A percentile compares a stretch with the other conserved stretches of the same genome.
phyloP scores from a whole-genome alignment of 2,113 vertebrate genomes.

The Columba livia region DNA sequence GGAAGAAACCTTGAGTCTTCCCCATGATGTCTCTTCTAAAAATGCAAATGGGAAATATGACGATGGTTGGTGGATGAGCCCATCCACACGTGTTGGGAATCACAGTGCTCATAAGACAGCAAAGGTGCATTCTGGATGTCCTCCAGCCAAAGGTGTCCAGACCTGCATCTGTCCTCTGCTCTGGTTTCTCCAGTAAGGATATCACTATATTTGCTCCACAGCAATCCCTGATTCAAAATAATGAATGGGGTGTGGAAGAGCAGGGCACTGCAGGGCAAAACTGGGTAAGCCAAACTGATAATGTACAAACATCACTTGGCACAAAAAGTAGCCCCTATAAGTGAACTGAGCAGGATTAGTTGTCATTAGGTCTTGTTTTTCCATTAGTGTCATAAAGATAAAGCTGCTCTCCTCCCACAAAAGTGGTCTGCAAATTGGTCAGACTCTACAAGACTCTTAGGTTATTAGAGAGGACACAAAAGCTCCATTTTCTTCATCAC shows the following conservation, averaged over 20 bases:
- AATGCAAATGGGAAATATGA: background rate
- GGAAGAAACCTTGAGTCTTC: background rate
- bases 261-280: background rate
- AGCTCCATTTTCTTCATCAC: constrained; percentile 15
- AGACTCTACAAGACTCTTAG: background rate
- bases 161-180: background rate
- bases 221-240: background rate
- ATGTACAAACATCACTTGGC: background rate
- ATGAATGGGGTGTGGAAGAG: accelerated
- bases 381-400: constrained; percentile 30
- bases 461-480: constrained; percentile 9
- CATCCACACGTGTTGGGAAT: accelerated
- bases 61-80: background rate
- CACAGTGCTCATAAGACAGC: background rate
- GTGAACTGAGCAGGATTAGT: background rate
- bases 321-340: background rate
- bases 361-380: constrained; percentile 26
- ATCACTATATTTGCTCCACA: background rate
- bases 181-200: background rate
- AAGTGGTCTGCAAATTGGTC: background rate
- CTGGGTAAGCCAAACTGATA: background rate
- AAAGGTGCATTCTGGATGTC: background rate
- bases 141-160: background rate
- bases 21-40: background rate
- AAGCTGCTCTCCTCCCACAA: background rate